Evolutionary conservation across 2,797 vertebrate genomes (phyloP).

Genomic region (Fratercula arctica): DNA sequence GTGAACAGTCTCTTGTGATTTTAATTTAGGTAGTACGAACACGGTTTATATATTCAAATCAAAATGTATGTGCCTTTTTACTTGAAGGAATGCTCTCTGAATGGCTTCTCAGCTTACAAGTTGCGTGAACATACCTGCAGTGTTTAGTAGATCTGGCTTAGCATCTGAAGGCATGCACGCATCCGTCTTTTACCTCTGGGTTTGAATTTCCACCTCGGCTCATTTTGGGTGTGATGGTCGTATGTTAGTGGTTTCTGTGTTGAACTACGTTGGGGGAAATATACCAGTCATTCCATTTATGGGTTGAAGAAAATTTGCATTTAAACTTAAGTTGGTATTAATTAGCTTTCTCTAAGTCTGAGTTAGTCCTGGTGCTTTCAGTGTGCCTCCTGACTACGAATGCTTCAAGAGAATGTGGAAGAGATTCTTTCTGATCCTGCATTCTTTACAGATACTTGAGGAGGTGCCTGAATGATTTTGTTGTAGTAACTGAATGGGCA

Average conservation of each 20-base stretch:
- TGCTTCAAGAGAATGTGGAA: slow-evolving; percentile 35
- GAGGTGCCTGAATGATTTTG: slow-evolving; percentile 31
- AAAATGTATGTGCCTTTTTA: neutral
- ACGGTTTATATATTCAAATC: neutral
- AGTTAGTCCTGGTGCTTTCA: slow-evolving; percentile 13
- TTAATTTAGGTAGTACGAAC: neutral
- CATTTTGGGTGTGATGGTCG: neutral
- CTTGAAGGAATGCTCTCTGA: neutral
- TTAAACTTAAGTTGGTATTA: neutral
- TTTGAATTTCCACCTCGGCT: slow-evolving; percentile 4
- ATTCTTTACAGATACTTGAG: slow-evolving; percentile 36
- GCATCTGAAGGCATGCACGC: neutral
- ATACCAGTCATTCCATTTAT: neutral
- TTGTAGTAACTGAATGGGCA: slow-evolving; percentile 6
- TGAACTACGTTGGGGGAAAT: neutral
- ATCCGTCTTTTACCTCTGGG: neutral
- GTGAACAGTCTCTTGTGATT: neutral
- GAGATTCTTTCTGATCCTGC: slow-evolving; percentile 41
- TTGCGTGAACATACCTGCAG: neutral
- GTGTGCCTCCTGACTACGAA: neutral
- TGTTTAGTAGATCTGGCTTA: neutral
- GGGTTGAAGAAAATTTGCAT: slow-evolving; percentile 4
- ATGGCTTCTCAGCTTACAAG: slow-evolving; percentile 31
- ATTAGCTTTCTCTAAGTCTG: neutral
- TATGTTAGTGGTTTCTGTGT: neutral